These are phyloP conservation scores for Orthonevra nobilis DNA, from an alignment of 2,888 invertebrate species.

Conservation along the genomic window DNA sequence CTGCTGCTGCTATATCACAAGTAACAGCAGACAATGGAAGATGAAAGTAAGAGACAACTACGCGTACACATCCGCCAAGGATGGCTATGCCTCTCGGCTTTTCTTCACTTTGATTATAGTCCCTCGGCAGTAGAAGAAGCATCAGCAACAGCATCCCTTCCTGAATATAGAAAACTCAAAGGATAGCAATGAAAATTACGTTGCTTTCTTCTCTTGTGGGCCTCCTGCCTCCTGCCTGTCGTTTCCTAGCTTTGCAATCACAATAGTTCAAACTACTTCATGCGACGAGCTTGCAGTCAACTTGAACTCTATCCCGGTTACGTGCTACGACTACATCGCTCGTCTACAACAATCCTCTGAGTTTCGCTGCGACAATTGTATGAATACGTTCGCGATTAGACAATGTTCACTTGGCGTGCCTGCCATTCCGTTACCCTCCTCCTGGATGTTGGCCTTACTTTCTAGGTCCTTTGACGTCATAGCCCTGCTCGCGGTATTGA, in stretches of 20 bases:
- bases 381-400: slow-evolving; percentile 68
- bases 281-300: slow-evolving; percentile 56
- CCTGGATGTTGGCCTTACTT: slow-evolving; percentile 66
- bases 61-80: slow-evolving; percentile 59
- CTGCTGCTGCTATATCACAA: not conserved
- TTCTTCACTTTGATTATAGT: slow-evolving; percentile 49
- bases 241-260: slow-evolving; percentile 49
- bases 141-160: slow-evolving; percentile 38
- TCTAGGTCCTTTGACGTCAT: slow-evolving; percentile 61
- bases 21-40: slow-evolving; percentile 52
- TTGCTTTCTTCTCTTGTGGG: slow-evolving; percentile 9
- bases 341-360: slow-evolving; percentile 6
- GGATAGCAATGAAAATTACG: slow-evolving; percentile 62
- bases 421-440: slow-evolving; percentile 9
- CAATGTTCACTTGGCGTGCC: slow-evolving; percentile 45
- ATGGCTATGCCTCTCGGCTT: slow-evolving; percentile 53
- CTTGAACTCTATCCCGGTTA: slow-evolving; percentile 57
- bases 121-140: slow-evolving; percentile 40
- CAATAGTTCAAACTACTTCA: slow-evolving; percentile 56
- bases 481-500: slow-evolving; percentile 26
- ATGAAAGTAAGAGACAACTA: slow-evolving; percentile 63
- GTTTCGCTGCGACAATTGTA: slow-evolving; percentile 61
- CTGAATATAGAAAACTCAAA: slow-evolving; percentile 44
- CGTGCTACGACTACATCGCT: not conserved
- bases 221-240: slow-evolving; percentile 37